Base-by-base conservation (phyloP, 2,113 vertebrate species). In the Anhinga anhinga region DNA sequence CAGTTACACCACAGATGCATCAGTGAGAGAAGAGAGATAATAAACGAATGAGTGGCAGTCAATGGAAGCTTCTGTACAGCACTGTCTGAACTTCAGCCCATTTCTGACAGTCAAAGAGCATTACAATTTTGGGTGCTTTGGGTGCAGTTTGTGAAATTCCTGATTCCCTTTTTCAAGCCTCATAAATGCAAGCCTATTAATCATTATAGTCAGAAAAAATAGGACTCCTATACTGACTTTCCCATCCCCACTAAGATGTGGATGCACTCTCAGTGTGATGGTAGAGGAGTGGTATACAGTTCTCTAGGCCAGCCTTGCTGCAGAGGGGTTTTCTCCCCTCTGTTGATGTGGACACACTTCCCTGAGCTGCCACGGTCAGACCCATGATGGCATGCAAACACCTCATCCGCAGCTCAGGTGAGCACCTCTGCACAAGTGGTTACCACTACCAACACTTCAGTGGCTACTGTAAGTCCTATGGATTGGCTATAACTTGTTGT, bases 371-470 rank as follows among this genome's bases (percentile, higher is more conserved):
- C 36, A 18, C 1, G 2, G 7, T 6, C 0, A 0, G 49, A 86
- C 36, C 18, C 5, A 7, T 10, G 21, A 30, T 0, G 0, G 3
- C 10, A 12, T 7, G 10, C 13, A 47, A 59, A n/a, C 22, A 26
- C 30, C 12, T 80, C 3, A 1, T 65, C 13, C 40, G 26, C 1
- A 1, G 23, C 36, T 78, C 36, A 59, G 55, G 50, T 82, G 65
- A 67, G 34, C 27, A 16, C 6, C 9, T 56, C 49, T 78, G 16
- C 59, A 17, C 29, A 40, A 27, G 40, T 66, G 20, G 12, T 25
- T 40, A 32, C 16, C 11, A 7, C n/a, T 50, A 25, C 22, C 25
- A 53, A 5, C 3, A 2, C 0, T 1, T 49, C 61, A 47, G 34
- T 20, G 45, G 25, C n/a, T 88, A 6, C 32, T 67, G 5, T 55